Conservation (phyloP, 2,113 vertebrate genomes). For the Petroica traversi region DNA sequence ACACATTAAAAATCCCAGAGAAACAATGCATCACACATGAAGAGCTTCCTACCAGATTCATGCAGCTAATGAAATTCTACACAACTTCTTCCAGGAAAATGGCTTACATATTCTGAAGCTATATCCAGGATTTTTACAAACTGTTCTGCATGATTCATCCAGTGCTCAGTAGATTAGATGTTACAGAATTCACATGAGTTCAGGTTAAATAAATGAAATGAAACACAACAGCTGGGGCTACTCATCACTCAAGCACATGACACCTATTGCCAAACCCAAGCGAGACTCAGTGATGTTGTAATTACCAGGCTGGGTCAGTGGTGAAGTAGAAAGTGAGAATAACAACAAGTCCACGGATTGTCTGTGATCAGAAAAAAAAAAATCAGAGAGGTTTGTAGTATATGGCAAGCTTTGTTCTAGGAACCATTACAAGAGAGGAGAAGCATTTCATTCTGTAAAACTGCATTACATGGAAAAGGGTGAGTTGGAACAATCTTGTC, state of each 20-base stretch:
- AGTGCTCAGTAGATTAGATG: background rate
- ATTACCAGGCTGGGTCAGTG: constrained; percentile 24
- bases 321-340: constrained; percentile 2
- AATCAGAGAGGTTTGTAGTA: background rate
- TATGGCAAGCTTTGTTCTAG: background rate
- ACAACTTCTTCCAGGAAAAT: constrained; percentile 51
- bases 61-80: constrained; percentile 12
- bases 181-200: constrained; percentile 52
- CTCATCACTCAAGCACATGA: constrained; percentile 44
- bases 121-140: constrained; percentile 42
- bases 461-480: background rate
- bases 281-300: background rate
- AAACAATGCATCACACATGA: constrained; percentile 20
- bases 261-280: constrained; percentile 30
- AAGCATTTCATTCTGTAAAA: background rate
- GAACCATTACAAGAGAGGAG: background rate
- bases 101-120: background rate
- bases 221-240: constrained; percentile 58
- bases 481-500: background rate
- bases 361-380: background rate
- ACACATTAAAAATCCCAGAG: constrained; percentile 21
- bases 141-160: constrained; percentile 52
- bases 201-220: constrained; percentile 42
- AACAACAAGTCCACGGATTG: background rate
- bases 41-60: constrained; percentile 22